phyloP scores from a whole-genome alignment of 2,888 invertebrate species.

The Petrolisthes cinctipes region DNA sequence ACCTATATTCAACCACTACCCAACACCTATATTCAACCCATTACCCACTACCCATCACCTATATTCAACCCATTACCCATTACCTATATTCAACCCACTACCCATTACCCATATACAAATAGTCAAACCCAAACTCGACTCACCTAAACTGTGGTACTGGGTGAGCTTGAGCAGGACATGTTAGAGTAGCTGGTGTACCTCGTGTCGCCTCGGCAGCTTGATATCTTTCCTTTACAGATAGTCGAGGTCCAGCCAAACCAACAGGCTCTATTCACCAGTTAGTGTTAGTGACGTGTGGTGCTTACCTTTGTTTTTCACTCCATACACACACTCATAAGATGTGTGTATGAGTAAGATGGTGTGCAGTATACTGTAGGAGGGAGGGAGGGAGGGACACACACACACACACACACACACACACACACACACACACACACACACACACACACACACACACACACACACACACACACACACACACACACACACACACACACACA shows the following conservation, averaged over 20 bases:
- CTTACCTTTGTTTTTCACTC: too few relatives aligned
- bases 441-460: constrained; percentile 32
- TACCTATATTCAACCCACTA: too few relatives aligned
- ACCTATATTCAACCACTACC: too few relatives aligned
- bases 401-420: too few relatives aligned
- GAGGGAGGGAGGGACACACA: too few relatives aligned
- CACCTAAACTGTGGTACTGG: constrained; percentile 80
- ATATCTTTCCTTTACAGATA: constrained; percentile 31
- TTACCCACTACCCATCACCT: too few relatives aligned
- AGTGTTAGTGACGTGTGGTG: background rate
- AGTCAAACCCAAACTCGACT: background rate
- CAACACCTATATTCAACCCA: too few relatives aligned
- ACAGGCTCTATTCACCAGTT: constrained; percentile 33
- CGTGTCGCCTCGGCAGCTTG: constrained; percentile 53
- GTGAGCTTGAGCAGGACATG: constrained; percentile 60
- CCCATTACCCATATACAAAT: too few relatives aligned
- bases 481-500: background rate
- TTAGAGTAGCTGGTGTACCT: constrained; percentile 67
- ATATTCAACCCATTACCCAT: too few relatives aligned
- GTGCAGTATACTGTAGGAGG: too few relatives aligned
- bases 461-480: constrained; percentile 32
- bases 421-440: constrained; percentile 25
- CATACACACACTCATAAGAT: too few relatives aligned
- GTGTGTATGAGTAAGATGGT: too few relatives aligned
- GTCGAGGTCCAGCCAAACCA: constrained; percentile 33